A percentile compares a stretch with the other conserved stretches of the same genome.
These are phyloP conservation scores for Dipodomys merriami DNA, from an alignment of 2,113 vertebrate species.

Conservation along the genomic window DNA sequence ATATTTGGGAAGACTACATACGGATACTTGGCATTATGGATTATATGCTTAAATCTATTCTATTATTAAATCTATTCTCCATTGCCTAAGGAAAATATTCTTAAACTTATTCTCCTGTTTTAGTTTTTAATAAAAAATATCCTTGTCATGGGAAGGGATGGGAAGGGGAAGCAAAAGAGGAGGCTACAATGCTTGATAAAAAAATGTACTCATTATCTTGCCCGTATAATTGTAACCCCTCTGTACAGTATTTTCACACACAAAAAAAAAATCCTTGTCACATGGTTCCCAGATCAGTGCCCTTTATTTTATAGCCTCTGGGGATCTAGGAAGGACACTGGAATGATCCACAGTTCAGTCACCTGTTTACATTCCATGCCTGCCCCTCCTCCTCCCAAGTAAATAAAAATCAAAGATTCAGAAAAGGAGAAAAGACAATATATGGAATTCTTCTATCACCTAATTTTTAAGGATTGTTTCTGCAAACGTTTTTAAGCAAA, in stretches of 20 bases:
- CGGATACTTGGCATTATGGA: background rate
- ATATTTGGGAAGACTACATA: background rate
- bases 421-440: background rate
- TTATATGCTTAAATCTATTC: background rate
- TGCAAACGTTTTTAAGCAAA: conserved; percentile 28
- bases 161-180: no score
- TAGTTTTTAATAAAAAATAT: background rate
- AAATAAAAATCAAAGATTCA: conserved; percentile 36
- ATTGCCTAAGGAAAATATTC: conserved; percentile 34
- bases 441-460: conserved; percentile 3
- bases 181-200: no score
- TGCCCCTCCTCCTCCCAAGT: background rate
- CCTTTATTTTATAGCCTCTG: background rate
- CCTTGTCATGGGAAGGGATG: no score
- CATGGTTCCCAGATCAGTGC: background rate
- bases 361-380: background rate
- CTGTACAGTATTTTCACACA: no score
- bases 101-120: background rate
- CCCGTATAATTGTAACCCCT: no score
- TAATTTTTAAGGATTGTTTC: conserved; percentile 38
- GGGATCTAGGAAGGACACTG: background rate
- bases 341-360: background rate
- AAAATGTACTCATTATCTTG: no score
- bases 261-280: background rate
- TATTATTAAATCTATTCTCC: background rate